phyloP scores from a whole-genome alignment of 1,140 invertebrate species.

The Drosophila pandora region DNA sequence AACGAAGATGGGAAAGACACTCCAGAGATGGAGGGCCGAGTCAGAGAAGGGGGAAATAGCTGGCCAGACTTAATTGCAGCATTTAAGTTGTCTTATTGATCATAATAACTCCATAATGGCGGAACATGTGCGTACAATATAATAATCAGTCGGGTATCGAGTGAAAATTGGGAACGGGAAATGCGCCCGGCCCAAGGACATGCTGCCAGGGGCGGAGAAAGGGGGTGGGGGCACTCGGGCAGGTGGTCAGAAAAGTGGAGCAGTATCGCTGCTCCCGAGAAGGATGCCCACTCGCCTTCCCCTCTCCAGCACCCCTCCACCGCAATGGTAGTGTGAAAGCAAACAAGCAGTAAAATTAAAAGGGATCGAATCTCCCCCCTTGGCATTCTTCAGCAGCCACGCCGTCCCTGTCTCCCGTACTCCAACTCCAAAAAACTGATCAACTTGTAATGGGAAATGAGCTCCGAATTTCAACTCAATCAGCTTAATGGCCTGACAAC shows the following conservation, averaged over 20 bases:
- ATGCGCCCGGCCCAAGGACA: slow-evolving; percentile 38
- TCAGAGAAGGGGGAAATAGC: slow-evolving; percentile 27
- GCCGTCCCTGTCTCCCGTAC: not conserved
- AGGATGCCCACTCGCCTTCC: not conserved
- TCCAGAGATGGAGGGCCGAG: slow-evolving; percentile 7
- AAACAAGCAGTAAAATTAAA: slow-evolving; percentile 80
- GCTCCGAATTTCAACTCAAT: slow-evolving; percentile 77
- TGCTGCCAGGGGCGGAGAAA: not conserved
- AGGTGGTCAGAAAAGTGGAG: slow-evolving; percentile 60
- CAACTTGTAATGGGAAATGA: slow-evolving; percentile 80
- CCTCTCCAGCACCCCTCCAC: slow-evolving; percentile 6
- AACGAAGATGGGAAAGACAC: slow-evolving; percentile 14
- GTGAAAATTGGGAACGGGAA: slow-evolving; percentile 80
- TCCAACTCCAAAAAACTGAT: slow-evolving; percentile 54
- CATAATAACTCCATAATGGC: slow-evolving; percentile 84
- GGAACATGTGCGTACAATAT: slow-evolving; percentile 83
- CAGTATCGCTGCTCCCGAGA: slow-evolving; percentile 18
- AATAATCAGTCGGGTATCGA: slow-evolving; percentile 74
- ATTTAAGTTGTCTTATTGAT: slow-evolving; percentile 84
- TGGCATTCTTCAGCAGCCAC: slow-evolving; percentile 7
- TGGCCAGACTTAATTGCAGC: slow-evolving; percentile 81
- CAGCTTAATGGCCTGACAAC: slow-evolving; percentile 78
- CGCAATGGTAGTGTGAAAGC: slow-evolving; percentile 76
- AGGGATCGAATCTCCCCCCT: slow-evolving; percentile 39
- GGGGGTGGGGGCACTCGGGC: not conserved